phyloP scores from a whole-genome alignment of 2,797 vertebrate genomes.

The Chaenodraco wilsoni region DNA sequence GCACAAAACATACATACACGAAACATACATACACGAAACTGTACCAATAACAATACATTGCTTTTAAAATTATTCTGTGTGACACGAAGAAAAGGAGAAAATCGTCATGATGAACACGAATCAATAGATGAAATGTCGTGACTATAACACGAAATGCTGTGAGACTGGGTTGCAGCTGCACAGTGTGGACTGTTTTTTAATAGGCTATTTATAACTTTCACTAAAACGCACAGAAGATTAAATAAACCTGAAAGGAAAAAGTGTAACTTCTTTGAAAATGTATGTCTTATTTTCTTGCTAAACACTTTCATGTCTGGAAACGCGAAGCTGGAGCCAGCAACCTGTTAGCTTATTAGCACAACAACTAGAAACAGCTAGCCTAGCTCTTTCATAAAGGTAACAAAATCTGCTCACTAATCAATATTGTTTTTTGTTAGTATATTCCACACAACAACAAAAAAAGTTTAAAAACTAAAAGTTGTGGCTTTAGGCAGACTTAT shows the following conservation, averaged over 20 bases:
- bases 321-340: background rate
- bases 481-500: background rate
- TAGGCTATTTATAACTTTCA: background rate
- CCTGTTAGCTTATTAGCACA: constrained; percentile 20
- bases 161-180: background rate
- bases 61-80: too few species aligned
- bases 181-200: background rate
- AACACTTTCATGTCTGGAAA: background rate
- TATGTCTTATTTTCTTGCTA: constrained; percentile 11
- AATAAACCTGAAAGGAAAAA: background rate
- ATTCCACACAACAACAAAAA: constrained; percentile 8
- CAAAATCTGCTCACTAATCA: constrained; percentile 5
- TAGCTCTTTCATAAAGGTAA: constrained; percentile 9
- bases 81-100: too few species aligned
- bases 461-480: constrained; percentile 15
- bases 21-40: too few species aligned
- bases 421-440: constrained; percentile 5
- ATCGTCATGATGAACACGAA: too few species aligned
- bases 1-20: too few species aligned
- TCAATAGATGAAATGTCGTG: too few species aligned
- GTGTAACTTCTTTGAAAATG: background rate
- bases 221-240: background rate
- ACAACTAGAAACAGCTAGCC: background rate
- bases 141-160: too few species aligned
- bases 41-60: too few species aligned